phyloP scores from a whole-genome alignment of 2,888 invertebrate species.

The Muscina levida region DNA sequence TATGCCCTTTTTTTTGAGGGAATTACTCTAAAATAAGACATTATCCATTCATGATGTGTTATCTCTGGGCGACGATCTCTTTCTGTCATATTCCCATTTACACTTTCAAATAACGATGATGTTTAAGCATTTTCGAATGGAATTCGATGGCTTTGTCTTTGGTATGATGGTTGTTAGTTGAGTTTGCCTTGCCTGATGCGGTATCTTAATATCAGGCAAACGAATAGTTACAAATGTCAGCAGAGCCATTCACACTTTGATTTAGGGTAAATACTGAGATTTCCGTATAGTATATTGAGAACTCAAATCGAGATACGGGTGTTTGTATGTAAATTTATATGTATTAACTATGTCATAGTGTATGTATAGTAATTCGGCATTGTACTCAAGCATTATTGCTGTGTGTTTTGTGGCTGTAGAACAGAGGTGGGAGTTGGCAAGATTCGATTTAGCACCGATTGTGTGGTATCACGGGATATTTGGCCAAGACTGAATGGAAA shows the following conservation, averaged over 20 bases:
- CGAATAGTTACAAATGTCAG: conserved; percentile 29
- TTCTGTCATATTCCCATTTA: conserved; percentile 38
- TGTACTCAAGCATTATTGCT: conserved; percentile 26
- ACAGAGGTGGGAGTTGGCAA: conserved; percentile 11
- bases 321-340: conserved; percentile 1
- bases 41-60: conserved; percentile 13
- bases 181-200: not conserved
- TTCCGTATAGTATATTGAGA: not conserved
- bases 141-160: conserved; percentile 1
- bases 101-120: not conserved
- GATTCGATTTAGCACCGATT: no score
- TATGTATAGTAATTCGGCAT: conserved; percentile 11
- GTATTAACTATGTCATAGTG: no score
- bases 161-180: no score
- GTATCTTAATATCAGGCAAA: not conserved
- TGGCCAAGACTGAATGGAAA: no score
- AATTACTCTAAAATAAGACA: not conserved
- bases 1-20: not conserved
- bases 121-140: conserved; percentile 16
- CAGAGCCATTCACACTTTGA: conserved; percentile 31
- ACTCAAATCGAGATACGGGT: no score
- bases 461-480: no score
- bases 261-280: conserved; percentile 23
- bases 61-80: conserved; percentile 21
- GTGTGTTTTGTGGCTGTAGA: not conserved